Base-by-base conservation (phyloP, 2,888 invertebrate species). In the Drosophila fulvimacula region DNA sequence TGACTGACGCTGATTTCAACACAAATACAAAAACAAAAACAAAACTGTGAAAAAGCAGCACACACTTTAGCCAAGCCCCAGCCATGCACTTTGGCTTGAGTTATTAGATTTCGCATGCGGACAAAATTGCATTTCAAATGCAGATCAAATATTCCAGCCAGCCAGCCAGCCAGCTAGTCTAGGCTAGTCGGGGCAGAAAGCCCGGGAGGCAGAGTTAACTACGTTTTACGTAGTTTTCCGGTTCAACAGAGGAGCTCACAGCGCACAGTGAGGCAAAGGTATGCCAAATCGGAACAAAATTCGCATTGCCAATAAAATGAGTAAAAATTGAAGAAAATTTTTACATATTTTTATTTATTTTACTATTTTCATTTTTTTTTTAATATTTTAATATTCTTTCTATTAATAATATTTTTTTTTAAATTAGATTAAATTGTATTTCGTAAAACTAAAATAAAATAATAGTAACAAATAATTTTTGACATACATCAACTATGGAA, bases 81-180 rank as follows among this genome's bases (percentile, higher is more conserved):
- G 42, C 42, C 42, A 13, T 27, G 46, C 66, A 51, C 7, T 62
- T 38, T 52, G 51, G 55, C 52, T 52, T 73, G 46, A 76, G 61
- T 76, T 83, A 76, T 80, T 73, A 55, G 71, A 51, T 69, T 72
- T 52, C 67, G 62, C 41, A 56, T 19, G 21, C n/a, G 19, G 30
- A 46, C 15, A 56, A 72, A 69, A 78, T 69, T 66, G 49, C 65
- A 68, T 69, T 42, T 73, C 34, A 72, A 69, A 79, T 85, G 69
- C 70, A 77, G 61, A 72, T 63, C 69, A 69, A 73, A 76, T 76
- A 63, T 59, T 69, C 48, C 42, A 39, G 13, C n/a, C 39, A 6
- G 3, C 7, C 27, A 30, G 27, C 27, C 6, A 7, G 27, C 6
- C 30, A 21, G 17, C n/a, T 15, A 21, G n/a, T 10, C 27, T 3